Base-by-base conservation (phyloP, 2,888 invertebrate species). In the Thecocarcelia acutangulata region DNA sequence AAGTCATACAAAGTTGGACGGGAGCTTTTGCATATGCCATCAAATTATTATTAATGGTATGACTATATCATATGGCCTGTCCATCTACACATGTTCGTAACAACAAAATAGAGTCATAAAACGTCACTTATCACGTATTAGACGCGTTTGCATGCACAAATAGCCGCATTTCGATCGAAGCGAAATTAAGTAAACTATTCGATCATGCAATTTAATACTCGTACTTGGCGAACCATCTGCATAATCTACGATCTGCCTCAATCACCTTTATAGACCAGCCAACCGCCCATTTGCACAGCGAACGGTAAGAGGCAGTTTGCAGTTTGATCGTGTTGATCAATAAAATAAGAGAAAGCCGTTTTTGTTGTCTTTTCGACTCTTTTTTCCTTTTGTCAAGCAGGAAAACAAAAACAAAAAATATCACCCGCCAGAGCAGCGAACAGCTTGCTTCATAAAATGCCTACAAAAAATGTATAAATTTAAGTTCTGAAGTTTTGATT, bases 101-200 rank as follows among this genome's bases (percentile, higher is more conserved):
- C 74, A 74, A 66, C 69, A 78, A 78, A 82, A 82, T 78, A 82
- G 69, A 82, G 82, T 82, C 82, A 78, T 82, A 82, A 82, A 82
- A 78, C 69, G 77, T 82, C 82, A 82, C 74, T 82, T 82, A 82
- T 78, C 82, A 82, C 82, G 54, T 82, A 82, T 78, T 82, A 82
- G 64, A 78, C 58, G 78, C 78, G 64, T 78, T 77, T 70, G 59
- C 74, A 70, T 82, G 59, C 42, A 70, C 74, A 82, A 82, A 82
- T 82, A 82, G 73, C 77, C 69, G 58, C 73, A 72, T 78, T 66
- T 58, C 64, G 58, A 42, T 58, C 64, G 58, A 42, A 72, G 52
- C 37, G 28, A 78, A 70, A 50, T 70, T 46, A 48, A 77, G 21
- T n/a, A 52, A 59, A 54, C 61, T 48, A 50, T 48, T 44, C 58